Evolutionary conservation across 2,888 invertebrate species (phyloP), one percentile per base, ranked within the genome.

Genomic region (Vesta saturnalis): DNA sequence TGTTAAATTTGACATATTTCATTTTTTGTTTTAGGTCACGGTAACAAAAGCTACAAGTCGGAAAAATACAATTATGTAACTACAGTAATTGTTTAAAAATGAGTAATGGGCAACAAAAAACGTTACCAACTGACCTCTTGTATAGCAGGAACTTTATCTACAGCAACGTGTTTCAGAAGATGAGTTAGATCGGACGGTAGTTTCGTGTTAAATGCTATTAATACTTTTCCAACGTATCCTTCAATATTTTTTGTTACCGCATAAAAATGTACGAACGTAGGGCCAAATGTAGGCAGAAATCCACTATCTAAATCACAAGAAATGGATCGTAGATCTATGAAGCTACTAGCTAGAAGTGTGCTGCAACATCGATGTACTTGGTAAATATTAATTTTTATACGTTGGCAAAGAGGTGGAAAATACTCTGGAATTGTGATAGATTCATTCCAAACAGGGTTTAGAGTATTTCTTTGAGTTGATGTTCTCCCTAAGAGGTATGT

Each of bases 251-350:
- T 80, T 12, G 90, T 89, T 14, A 85, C 85, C 0, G 87, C 87
- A 77, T 95, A 95, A 79, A 95, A 88, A 78, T 94, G 91, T 1
- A 96, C 80, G 77, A 91, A 91, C 0, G 92, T 89, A 0, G 96
- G 96, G 0, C 96, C 96, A 82, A 93, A 92, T 0, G 92, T 91
- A 0, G 95, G 95, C 21, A 93, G 77, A 90, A 94, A 80, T 87
- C 92, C 90, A 78, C 87, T 85, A 72, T 89, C 88, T 18, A 87
- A 88, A 56, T 89, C 89, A 78, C 88, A 87, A 2, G 90, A 89
- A 61, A 91, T 88, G 58, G 79, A 84, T 47, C 85, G 84, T 30
- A 91, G 81, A 76, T 89, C 88, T 16, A 91, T 79, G 75, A 87
- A 86, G 73, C 88, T 86, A 0, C 85, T 85, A 2, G 89, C 88